Conservation (phyloP, 2,113 vertebrate species). For the Dipodomys stephensi region DNA sequence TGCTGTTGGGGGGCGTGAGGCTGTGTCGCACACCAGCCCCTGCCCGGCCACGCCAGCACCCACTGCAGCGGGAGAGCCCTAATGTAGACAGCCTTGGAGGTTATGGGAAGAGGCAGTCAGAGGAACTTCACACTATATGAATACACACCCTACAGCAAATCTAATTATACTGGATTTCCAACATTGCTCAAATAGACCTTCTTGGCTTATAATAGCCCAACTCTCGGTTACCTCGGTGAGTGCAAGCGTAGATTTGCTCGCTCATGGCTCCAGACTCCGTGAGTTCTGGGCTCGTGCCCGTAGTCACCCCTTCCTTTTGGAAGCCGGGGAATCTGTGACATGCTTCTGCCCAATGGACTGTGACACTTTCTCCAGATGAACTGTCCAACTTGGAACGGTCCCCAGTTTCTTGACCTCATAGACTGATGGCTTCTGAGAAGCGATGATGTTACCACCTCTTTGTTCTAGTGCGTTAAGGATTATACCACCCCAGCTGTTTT, state of each 20-base stretch:
- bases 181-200: background rate
- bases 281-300: background rate
- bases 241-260: background rate
- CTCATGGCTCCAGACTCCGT: background rate
- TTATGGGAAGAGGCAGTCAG: background rate
- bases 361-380: background rate
- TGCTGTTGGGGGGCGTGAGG: background rate
- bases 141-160: background rate
- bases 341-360: background rate
- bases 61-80: background rate
- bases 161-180: background rate
- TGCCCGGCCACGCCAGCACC: rapidly evolving
- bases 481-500: background rate
- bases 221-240: background rate
- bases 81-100: background rate
- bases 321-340: background rate
- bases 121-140: background rate
- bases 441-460: background rate
- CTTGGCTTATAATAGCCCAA: background rate
- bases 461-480: background rate
- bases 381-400: background rate
- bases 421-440: background rate
- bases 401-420: background rate
- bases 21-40: background rate
- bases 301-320: background rate